Conservation (phyloP, 2,113 vertebrate species). For the Spheniscus mendiculus region DNA sequence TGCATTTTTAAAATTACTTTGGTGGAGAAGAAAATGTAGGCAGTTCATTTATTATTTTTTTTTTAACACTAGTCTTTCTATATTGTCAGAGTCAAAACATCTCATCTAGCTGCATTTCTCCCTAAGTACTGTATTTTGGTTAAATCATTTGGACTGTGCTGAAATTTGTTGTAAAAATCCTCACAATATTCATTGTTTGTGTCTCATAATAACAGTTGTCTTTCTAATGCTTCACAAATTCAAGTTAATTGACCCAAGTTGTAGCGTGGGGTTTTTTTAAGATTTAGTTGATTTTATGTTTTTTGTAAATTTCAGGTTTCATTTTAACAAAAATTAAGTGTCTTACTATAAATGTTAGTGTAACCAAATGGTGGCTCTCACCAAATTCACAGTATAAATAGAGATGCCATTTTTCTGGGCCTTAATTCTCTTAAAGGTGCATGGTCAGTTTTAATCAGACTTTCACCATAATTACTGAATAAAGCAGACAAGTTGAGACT, state of each 20-base stretch:
- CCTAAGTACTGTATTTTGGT: background rate
- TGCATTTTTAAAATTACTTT: background rate
- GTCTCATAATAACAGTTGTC: background rate
- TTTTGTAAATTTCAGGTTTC: background rate
- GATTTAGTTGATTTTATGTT: background rate
- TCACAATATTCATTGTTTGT: background rate
- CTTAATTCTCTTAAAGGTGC: background rate
- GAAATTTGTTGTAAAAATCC: background rate
- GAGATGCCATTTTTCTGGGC: background rate
- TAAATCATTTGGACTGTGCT: background rate
- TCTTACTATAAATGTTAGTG: accelerated
- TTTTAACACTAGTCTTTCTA: background rate
- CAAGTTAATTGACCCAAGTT: background rate
- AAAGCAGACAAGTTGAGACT: background rate
- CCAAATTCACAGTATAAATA: background rate
- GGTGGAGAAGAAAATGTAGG: background rate
- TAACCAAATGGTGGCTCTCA: background rate
- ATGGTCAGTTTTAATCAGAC: background rate
- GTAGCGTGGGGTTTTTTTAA: background rate
- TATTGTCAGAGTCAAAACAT: background rate
- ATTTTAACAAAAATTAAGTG: background rate
- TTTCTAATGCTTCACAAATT: background rate
- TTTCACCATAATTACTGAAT: background rate
- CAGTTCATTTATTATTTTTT: background rate
- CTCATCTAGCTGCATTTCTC: background rate